phyloP scores from a whole-genome alignment of 2,888 invertebrate species.

The Magallana nippona region DNA sequence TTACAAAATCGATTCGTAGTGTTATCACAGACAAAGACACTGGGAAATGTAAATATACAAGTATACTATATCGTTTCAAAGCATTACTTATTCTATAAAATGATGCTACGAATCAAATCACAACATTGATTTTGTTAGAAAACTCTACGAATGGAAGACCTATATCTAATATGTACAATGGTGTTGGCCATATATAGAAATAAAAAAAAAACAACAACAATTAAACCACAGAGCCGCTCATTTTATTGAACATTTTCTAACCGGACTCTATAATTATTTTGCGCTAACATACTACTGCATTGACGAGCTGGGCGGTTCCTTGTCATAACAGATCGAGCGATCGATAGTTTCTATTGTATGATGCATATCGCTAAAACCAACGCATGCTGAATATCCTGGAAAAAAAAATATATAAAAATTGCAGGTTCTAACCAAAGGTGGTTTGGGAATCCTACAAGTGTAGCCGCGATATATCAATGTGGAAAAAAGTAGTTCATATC shows the following conservation, averaged over 20 bases:
- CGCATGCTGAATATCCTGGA: not conserved
- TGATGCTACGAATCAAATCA: not conserved
- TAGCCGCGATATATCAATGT: too few relatives aligned
- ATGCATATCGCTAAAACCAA: not conserved
- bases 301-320: not conserved
- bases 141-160: not conserved
- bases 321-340: not conserved
- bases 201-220: not conserved
- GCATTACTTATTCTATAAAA: too few relatives aligned
- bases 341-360: not conserved
- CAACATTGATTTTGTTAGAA: not conserved
- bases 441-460: too few relatives aligned
- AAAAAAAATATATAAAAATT: not conserved
- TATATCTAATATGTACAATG: not conserved
- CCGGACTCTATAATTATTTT: slow-evolving; percentile 9
- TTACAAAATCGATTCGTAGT: too few relatives aligned
- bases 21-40: too few relatives aligned
- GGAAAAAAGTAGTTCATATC: too few relatives aligned
- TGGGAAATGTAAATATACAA: too few relatives aligned
- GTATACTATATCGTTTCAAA: too few relatives aligned
- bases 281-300: not conserved
- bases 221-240: not conserved
- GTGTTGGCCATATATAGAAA: not conserved
- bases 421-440: too few relatives aligned
- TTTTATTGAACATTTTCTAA: slow-evolving; percentile 4